These are phyloP conservation scores for crab-eating macaque (Macaca fascicularis) DNA, from an alignment of 2,113 vertebrate species.

Conservation along the genomic window T2T-MFA8v1.1 NC_088391.1:15627501-15628000, in stretches of 20 bases:
- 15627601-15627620: not conserved
- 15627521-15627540: not conserved
- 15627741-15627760: not conserved
- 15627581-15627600: not conserved
- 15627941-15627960: not conserved
- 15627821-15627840: not conserved
- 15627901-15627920: not conserved
- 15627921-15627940: not conserved
- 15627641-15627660: not conserved
- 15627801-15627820: not conserved
- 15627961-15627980: not conserved
- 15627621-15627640: not conserved
- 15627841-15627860: not conserved
- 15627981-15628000: not conserved
- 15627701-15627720: not conserved
- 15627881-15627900: not conserved
- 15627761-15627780: not conserved
- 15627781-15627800: not conserved
- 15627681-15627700: not conserved
- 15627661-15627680: not conserved
- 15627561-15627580: not conserved
- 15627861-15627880: not conserved
- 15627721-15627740: not conserved
- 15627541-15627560: not conserved
- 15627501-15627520: not conserved